These are phyloP conservation scores for Pseudococcus longispinus DNA, from an alignment of 2,888 invertebrate species.

Conservation along the genomic window DNA sequence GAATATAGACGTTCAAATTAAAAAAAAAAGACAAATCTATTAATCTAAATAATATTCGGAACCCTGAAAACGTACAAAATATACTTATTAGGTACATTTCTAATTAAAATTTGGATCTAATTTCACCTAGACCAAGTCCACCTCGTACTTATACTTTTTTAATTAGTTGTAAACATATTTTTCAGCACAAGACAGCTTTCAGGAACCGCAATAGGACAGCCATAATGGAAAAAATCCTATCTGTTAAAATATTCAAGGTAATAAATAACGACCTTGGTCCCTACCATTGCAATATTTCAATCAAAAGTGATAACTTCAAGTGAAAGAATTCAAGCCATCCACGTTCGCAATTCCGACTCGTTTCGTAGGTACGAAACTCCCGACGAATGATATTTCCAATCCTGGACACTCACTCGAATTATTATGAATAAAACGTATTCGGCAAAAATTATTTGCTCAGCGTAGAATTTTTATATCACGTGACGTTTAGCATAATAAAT, in stretches of 20 bases:
- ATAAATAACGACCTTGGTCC: not conserved
- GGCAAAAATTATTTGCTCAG: not conserved
- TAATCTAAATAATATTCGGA: too few species aligned
- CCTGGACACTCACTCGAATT: not conserved
- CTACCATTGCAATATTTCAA: not conserved
- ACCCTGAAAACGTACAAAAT: not conserved
- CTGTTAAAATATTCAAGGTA: not conserved
- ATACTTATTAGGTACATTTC: not conserved
- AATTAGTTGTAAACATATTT: not conserved
- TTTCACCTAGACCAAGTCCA: not conserved
- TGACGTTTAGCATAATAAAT: constrained; percentile 55
- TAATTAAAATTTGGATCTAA: not conserved
- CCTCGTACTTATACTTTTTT: not conserved
- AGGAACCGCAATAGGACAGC: not conserved
- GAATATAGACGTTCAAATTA: too few species aligned
- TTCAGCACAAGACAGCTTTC: not conserved
- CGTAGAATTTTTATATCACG: constrained; percentile 52
- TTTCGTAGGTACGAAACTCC: not conserved
- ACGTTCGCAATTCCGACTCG: not conserved
- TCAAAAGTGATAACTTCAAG: not conserved
- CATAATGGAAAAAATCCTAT: not conserved
- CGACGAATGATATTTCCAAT: not conserved
- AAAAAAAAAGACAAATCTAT: too few species aligned
- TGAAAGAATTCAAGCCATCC: not conserved
- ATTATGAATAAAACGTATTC: not conserved